A percentile compares a stretch with the other conserved stretches of the same genome.
Conservation (phyloP, 2,888 invertebrate genomes). For the Xylophagus ater region DNA sequence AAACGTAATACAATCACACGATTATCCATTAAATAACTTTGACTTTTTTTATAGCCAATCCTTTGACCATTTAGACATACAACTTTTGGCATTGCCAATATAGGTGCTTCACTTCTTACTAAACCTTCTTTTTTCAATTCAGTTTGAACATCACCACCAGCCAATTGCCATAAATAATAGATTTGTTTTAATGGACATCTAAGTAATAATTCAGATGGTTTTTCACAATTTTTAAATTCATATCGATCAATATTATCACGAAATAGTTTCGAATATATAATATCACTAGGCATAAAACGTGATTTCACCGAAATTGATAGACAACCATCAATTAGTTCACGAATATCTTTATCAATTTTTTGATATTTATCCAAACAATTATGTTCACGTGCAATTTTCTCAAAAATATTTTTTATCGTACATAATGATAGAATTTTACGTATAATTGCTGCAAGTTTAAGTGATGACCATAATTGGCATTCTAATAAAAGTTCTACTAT, state of each 20-base stretch:
- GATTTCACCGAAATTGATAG: slow-evolving; percentile 54
- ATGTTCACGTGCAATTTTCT: slow-evolving; percentile 69
- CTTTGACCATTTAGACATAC: slow-evolving; percentile 73
- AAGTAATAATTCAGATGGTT: slow-evolving; percentile 38
- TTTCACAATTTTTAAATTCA: slow-evolving; percentile 26
- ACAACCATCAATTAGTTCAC: slow-evolving; percentile 57
- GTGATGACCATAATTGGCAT: slow-evolving; percentile 56
- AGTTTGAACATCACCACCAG: slow-evolving; percentile 86
- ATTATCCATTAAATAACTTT: slow-evolving; percentile 59
- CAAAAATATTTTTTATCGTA: slow-evolving; percentile 41
- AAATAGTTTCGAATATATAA: slow-evolving; percentile 47
- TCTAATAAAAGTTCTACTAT: slow-evolving; percentile 67
- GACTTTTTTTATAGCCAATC: slow-evolving; percentile 68
- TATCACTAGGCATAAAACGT: slow-evolving; percentile 48
- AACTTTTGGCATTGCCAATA: slow-evolving; percentile 69
- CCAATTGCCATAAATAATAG: slow-evolving; percentile 90
- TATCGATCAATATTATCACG: slow-evolving; percentile 34
- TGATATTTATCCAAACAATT: slow-evolving; percentile 43
- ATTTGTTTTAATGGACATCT: slow-evolving; percentile 61
- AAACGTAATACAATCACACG: slow-evolving; percentile 58
- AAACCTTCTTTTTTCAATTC: slow-evolving; percentile 85
- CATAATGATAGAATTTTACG: slow-evolving; percentile 57
- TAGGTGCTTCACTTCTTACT: slow-evolving; percentile 74
- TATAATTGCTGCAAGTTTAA: slow-evolving; percentile 60
- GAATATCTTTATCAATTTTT: slow-evolving; percentile 23